Conservation (phyloP, 2,113 vertebrate genomes). For the cat (Felis catus) region DNA sequence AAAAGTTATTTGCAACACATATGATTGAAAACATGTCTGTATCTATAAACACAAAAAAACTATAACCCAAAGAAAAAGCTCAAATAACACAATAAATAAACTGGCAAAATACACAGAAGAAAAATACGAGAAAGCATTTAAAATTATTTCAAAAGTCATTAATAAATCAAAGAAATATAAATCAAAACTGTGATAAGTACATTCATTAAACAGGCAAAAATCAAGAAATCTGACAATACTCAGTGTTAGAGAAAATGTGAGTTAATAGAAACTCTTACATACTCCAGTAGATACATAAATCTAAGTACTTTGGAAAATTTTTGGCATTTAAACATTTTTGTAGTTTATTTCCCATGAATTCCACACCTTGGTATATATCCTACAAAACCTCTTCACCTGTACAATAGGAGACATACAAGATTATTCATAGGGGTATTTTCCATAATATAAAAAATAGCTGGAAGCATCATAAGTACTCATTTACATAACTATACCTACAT, state of each 20-base stretch:
- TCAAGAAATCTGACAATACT: neutral
- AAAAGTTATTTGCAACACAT: neutral
- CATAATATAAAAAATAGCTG: neutral
- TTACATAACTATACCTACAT: neutral
- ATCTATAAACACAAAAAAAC: neutral
- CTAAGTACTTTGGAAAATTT: neutral
- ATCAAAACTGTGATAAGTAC: neutral
- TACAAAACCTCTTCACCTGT: neutral
- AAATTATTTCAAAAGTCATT: slow-evolving; percentile 40
- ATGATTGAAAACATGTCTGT: neutral
- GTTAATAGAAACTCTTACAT: neutral
- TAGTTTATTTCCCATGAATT: neutral
- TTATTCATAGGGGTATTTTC: neutral
- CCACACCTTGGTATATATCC: neutral
- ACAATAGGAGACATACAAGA: neutral
- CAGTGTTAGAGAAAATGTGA: neutral
- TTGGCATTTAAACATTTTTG: neutral
- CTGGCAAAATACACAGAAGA: slow-evolving; percentile 22
- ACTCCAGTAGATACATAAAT: neutral
- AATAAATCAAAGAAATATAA: slow-evolving; percentile 1
- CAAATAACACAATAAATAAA: neutral
- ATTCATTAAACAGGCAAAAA: neutral
- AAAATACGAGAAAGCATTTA: slow-evolving; percentile 15
- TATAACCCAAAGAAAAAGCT: neutral
- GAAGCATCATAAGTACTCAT: neutral